Conservation (phyloP, 1,140 invertebrate species). For the Zaprionus capensis region DNA sequence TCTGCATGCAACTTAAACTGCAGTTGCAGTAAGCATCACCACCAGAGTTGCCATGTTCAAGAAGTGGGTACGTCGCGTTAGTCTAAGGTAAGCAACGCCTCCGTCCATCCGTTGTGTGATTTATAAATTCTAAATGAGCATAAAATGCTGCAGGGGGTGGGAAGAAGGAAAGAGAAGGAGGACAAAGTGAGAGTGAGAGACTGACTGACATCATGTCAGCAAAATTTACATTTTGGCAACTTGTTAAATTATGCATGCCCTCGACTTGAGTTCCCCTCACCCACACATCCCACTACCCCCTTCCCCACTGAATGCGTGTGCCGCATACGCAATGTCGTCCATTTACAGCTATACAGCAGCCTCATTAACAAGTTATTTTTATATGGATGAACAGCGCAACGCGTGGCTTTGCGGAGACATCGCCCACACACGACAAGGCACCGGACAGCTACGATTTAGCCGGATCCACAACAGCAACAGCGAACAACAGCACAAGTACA, state of each 20-base stretch:
- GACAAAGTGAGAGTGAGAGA: neutral
- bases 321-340: slow-evolving; percentile 10
- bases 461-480: slow-evolving; percentile 15
- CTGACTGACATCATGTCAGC: slow-evolving; percentile 46
- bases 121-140: slow-evolving; percentile 61
- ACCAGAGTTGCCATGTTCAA: slow-evolving; percentile 69
- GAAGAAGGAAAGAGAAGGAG: neutral
- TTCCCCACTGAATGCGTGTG: neutral
- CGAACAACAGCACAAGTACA: slow-evolving; percentile 10
- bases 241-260: slow-evolving; percentile 37
- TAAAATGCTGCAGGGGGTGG: slow-evolving; percentile 13
- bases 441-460: slow-evolving; percentile 48
- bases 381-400: slow-evolving; percentile 59
- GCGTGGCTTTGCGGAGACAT: slow-evolving; percentile 76
- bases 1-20: slow-evolving; percentile 26
- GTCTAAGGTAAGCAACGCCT: slow-evolving; percentile 72
- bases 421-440: slow-evolving; percentile 71
- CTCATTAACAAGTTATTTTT: slow-evolving; percentile 59
- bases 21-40: slow-evolving; percentile 35
- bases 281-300: neutral
- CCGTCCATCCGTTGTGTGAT: slow-evolving; percentile 19
- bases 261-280: neutral
- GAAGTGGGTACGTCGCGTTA: slow-evolving; percentile 83
- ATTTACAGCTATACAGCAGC: neutral
- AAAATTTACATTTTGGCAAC: slow-evolving; percentile 46